phyloP scores from a whole-genome alignment of 2,888 invertebrate species.

The Gerosis bhagava region DNA sequence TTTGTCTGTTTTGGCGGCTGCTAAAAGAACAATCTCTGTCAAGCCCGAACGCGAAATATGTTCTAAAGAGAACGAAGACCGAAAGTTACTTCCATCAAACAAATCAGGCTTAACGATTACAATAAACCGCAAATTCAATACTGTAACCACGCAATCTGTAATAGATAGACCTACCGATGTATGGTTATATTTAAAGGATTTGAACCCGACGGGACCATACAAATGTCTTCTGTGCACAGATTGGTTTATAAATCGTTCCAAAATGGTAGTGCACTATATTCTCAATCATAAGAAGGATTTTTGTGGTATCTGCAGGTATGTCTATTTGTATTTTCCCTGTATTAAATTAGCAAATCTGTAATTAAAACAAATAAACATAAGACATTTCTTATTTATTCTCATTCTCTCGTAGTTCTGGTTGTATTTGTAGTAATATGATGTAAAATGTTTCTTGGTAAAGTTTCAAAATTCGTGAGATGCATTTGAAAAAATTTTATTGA shows the following conservation, averaged over 20 bases:
- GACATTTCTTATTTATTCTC: too few relatives aligned
- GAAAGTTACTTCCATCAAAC: constrained; percentile 41
- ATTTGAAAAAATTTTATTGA: too few relatives aligned
- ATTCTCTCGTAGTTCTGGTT: too few relatives aligned
- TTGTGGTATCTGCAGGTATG: constrained; percentile 75
- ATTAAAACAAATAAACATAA: too few relatives aligned
- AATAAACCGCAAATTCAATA: constrained; percentile 39
- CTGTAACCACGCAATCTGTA: constrained; percentile 39
- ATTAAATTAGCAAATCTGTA: too few relatives aligned
- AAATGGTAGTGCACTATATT: constrained; percentile 73
- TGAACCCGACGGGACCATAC: constrained; percentile 69
- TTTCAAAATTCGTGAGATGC: too few relatives aligned
- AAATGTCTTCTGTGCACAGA: constrained; percentile 72
- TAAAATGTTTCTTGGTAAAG: too few relatives aligned
- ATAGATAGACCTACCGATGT: constrained; percentile 68
- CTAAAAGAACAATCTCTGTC: constrained; percentile 51
- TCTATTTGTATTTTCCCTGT: too few relatives aligned
- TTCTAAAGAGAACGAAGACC: constrained; percentile 31
- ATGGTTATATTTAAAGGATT: constrained; percentile 75
- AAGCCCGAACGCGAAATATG: constrained; percentile 33
- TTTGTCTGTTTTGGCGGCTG: constrained; percentile 59
- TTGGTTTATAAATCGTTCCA: constrained; percentile 73
- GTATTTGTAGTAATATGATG: too few relatives aligned
- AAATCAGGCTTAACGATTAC: constrained; percentile 38
- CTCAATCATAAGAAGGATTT: constrained; percentile 77